Base-by-base conservation (phyloP, 2,888 invertebrate genomes). In the Bimastos eiseni region DNA sequence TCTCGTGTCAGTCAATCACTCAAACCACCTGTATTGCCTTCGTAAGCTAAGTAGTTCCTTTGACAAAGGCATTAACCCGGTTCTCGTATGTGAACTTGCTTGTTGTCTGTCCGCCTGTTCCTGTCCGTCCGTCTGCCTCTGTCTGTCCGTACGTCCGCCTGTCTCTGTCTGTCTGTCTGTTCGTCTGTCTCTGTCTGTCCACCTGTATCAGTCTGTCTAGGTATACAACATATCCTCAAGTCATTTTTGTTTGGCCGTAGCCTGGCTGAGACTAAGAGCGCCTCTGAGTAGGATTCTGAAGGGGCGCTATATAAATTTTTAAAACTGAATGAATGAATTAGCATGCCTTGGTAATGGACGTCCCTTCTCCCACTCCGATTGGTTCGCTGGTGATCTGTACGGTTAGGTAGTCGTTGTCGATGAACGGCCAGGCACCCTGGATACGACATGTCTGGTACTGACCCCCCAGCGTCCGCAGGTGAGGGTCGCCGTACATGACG, bases 401-500 rank as follows among this genome's bases (percentile, higher is more conserved):
- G 13, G 95, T 96, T 86, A 96, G 94, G 93, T 96, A 95, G 83
- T 95, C 94, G 93, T 96, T 96, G 93, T 96, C 96, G 38, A 96
- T 94, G 83, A 96, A 94, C 5, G 96, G 96, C 96, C 96, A 96
- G 3, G 96, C 96, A 37, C 96, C 96, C 88, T 94, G 93, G 89
- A 96, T 95, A 44, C 95, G 94, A 92, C 96, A 96, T 41, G 96
- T 96, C 94, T 96, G 96, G 92, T 95, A 95, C 91, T 95, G 94
- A 89, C 95, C 95, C 91, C 94, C 93, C 93, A 96, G 96, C 86
- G 96, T 96, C 93, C 96, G 94, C 89, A 96, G 93, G 93, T 96
- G 96, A 15, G 96, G 96, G 94, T 96, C 96, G 3, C 96, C 96
- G 93, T 96, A 96, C 89, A 96, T 94, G 36, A 95, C 95, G 94